A percentile compares a stretch with the other conserved stretches of the same genome.
Conservation (phyloP, 2,113 vertebrate genomes). For the Antigone vipio region DNA sequence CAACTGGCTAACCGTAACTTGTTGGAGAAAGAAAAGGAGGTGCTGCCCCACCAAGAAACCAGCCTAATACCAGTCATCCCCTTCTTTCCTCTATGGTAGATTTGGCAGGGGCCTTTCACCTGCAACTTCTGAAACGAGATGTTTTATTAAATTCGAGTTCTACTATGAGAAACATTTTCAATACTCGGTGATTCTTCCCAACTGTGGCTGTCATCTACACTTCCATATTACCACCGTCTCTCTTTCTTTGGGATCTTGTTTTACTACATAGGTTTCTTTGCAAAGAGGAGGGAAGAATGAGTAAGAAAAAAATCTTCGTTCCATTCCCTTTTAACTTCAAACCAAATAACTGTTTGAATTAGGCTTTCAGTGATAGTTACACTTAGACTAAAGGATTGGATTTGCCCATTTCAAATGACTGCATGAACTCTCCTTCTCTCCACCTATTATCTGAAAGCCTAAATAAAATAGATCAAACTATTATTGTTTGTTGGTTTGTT, state of each 20-base stretch:
- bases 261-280: background rate
- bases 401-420: background rate
- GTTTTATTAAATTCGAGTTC: background rate
- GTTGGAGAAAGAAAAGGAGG: background rate
- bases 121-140: background rate
- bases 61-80: background rate
- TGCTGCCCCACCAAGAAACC: background rate
- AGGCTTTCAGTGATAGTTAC: background rate
- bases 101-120: background rate
- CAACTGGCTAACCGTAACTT: background rate
- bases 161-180: background rate
- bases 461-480: background rate
- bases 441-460: background rate
- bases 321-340: background rate
- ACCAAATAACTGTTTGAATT: background rate
- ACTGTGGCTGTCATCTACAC: background rate
- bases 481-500: background rate
- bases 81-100: background rate
- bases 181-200: background rate
- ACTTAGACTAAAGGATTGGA: background rate
- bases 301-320: background rate
- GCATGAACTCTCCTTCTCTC: background rate
- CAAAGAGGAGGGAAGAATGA: background rate
- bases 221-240: background rate
- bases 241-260: background rate